Base-by-base conservation (phyloP, 2,888 invertebrate genomes). In the Pterostichus madidus region DNA sequence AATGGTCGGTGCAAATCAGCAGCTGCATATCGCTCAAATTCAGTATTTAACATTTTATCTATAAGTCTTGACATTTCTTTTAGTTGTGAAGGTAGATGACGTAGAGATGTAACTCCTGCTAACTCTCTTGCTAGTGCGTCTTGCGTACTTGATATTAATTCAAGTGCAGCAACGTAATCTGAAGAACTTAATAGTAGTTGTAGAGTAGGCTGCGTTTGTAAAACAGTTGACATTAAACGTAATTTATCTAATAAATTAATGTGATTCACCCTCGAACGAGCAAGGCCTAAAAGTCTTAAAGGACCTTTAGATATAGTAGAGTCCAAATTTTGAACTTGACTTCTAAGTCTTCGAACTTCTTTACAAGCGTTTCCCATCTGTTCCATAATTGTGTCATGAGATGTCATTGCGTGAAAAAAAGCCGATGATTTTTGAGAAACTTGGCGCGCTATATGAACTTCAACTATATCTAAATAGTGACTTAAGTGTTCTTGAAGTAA, bases 361-460 rank as follows among this genome's bases (percentile, higher is more conserved):
- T 92, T 93, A 8, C 95, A 93, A 17, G 97, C 97, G 87, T 94
- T 93, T 0, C 95, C 95, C 93, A 99, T 95, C 88, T 99, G 96
- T 86, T 98, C 97, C 94, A 99, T 97, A 75, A 99, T 95, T 35
- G 97, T 96, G 89, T 99, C 98, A 90, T 99, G 99, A 6, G 99
- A 99, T 80, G 98, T 95, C 96, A 99, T 99, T 0, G 99, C 99
- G 90, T 98, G 96, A 89, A 99, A 99, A 91, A 99, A 99, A 15
- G 98, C 98, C 86, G 97, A 97, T 8, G 98, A 98, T 89, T 98
- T 98, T 87, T 96, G 95, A 35, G 98, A 97, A 79, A 98, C 95
- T 91, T 98, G 98, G 86, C 95, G 94, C 5, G 97, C 97, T 88
- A 98, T 97, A 90, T 96, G 95, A 87, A 97, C 96, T 90, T 99